Conservation (phyloP, 2,888 invertebrate genomes). For the Drosophila vallismaia region DNA sequence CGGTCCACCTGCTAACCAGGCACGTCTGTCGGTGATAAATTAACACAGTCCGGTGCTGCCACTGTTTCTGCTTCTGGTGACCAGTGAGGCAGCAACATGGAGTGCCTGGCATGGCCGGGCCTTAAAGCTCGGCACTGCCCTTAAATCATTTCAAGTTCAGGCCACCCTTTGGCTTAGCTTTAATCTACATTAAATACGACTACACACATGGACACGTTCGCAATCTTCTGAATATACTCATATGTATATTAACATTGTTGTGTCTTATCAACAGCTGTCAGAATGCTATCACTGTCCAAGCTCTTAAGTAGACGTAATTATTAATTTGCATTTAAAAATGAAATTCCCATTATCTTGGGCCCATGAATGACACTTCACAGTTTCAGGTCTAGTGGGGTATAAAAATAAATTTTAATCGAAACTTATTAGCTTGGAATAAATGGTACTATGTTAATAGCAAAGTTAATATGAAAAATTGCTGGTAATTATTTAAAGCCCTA, state of each 20-base stretch:
- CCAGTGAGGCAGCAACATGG: slow-evolving; percentile 53
- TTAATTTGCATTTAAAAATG: slow-evolving; percentile 22
- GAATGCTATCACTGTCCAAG: slow-evolving; percentile 11
- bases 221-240: slow-evolving; percentile 28
- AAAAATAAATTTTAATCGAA: slow-evolving; percentile 9
- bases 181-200: slow-evolving; percentile 10
- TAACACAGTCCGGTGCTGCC: slow-evolving; percentile 47
- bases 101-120: slow-evolving; percentile 15
- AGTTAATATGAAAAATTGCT: slow-evolving; percentile 18
- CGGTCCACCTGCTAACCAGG: slow-evolving; percentile 42
- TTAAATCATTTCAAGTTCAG: slow-evolving; percentile 19
- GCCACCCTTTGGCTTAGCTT: slow-evolving; percentile 2
- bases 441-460: not conserved
- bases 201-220: not conserved
- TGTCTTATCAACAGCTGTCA: slow-evolving; percentile 31
- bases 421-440: slow-evolving; percentile 10
- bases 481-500: slow-evolving; percentile 31
- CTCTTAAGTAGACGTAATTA: slow-evolving; percentile 6
- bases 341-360: slow-evolving; percentile 4
- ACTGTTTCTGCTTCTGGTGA: slow-evolving; percentile 7
- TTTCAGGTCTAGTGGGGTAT: slow-evolving; percentile 1
- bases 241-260: slow-evolving; percentile 25
- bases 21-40: slow-evolving; percentile 67
- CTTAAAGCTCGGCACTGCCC: slow-evolving; percentile 15
- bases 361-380: not conserved